Evolutionary conservation across 2,113 vertebrate genomes (phyloP).

Genomic region (Eptatretus burgeri): DNA sequence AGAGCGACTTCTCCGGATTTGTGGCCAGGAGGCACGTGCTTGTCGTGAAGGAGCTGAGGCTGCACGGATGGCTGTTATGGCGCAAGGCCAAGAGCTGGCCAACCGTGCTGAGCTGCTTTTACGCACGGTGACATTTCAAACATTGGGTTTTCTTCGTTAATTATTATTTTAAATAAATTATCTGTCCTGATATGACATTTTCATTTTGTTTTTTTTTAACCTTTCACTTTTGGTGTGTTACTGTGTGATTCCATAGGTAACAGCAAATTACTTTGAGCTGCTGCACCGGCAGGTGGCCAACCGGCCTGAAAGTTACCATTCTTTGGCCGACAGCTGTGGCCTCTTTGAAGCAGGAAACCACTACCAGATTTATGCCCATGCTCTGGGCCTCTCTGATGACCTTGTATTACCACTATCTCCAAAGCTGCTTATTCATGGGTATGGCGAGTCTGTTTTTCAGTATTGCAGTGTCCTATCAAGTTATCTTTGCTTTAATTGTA

Average conservation of each 20-base stretch:
- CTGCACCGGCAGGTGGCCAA: conserved; percentile 83
- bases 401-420: too few relatives aligned
- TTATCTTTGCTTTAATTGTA: too few relatives aligned
- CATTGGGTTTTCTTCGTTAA: too few relatives aligned
- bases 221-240: neutral
- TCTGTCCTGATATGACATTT: too few relatives aligned
- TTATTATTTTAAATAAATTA: too few relatives aligned
- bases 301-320: conserved; percentile 66
- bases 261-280: conserved; percentile 71
- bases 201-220: neutral
- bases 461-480: too few relatives aligned
- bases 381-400: too few relatives aligned
- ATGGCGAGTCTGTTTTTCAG: too few relatives aligned
- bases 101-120: conserved; percentile 68
- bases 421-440: too few relatives aligned
- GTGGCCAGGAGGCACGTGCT: conserved; percentile 46
- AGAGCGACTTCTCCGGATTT: conserved; percentile 62
- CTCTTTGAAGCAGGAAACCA: conserved; percentile 72
- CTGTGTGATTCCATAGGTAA: conserved; percentile 21
- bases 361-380: conserved; percentile 36
- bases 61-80: conserved; percentile 49
- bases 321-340: conserved; percentile 80
- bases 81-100: conserved; percentile 71
- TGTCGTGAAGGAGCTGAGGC: conserved; percentile 80
- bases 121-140: conserved; percentile 29